Evolutionary conservation across 2,888 invertebrate species (phyloP), one percentile per base, ranked within the genome.

Genomic region (Stomorhina lunata): DNA sequence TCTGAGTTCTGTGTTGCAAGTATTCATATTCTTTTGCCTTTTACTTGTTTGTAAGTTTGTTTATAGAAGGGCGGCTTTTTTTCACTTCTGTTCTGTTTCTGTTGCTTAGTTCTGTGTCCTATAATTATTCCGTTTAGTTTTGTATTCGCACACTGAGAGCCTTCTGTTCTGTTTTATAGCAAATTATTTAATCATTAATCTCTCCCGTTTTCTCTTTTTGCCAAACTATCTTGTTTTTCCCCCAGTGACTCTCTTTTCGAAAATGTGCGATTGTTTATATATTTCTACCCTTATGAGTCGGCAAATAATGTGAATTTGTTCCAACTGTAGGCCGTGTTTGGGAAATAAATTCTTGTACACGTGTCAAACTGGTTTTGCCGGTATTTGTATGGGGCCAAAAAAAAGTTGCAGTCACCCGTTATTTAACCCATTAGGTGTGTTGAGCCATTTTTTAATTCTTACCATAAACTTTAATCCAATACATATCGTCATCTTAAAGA

Each of bases 51-150:
- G 83, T 84, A 37, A 65, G 75, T 50, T 61, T 77, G 66, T 77
- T 77, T 73, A 77, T 63, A 32, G 65, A 73, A 77, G 80, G 80
- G 80, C 80, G 76, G 80, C 80, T 71, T 80, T 69, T 71, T 69
- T n/a, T n/a, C n/a, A n/a, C n/a, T n/a, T 75, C 20, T 29, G 37
- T 50, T 65, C 6, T 45, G 48, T 55, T 34, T 71, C 29, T 59
- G 57, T 72, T 59, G 66, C 50, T 80, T 72, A 17, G 29, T 66
- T 43, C 40, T 53, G 37, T 15, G 17, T 63, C 50, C 79, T 48
- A 76, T 76, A 79, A 79, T 25, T 53, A 15, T 12, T n/a, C 15
- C 32, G 5, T 4, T 32, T 55, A 53, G 63, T 32, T 53, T 17
- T 7, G 17, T 27, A 12, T 55, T 10, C 40, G 25, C 3, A 32